phyloP scores from a whole-genome alignment of 2,113 vertebrate genomes.

The Cariama cristata region DNA sequence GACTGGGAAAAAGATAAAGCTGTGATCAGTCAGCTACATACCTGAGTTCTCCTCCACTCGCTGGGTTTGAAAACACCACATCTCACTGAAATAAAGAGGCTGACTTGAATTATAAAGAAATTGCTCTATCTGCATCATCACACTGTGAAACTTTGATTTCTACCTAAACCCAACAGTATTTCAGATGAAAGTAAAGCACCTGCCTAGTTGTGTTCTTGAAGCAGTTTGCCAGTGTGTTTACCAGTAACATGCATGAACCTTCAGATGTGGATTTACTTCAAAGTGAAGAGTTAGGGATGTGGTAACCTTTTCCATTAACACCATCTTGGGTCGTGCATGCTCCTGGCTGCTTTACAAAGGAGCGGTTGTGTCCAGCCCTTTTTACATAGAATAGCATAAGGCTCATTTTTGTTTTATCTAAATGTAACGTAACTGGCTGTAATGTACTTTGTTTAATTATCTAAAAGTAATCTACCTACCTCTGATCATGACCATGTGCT shows the following conservation, averaged over 20 bases:
- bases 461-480: slow-evolving; percentile 29
- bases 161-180: not conserved
- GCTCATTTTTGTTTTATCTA: not conserved
- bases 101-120: not conserved
- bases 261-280: not conserved
- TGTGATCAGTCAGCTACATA: not conserved
- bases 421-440: slow-evolving; percentile 45
- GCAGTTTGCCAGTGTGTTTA: not conserved
- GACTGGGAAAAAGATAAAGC: not conserved
- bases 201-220: not conserved
- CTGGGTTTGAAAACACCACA: not conserved
- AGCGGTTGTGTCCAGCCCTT: not conserved
- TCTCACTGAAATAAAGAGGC: not conserved
- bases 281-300: not conserved
- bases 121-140: not conserved
- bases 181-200: not conserved
- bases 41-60: not conserved
- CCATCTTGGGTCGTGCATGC: not conserved
- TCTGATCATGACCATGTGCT: slow-evolving; percentile 27
- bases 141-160: not conserved
- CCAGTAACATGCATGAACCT: not conserved
- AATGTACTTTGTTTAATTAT: slow-evolving; percentile 42
- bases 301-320: not conserved
- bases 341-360: not conserved
- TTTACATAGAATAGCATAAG: not conserved